Conservation (phyloP, 2,888 invertebrate genomes). For the Lathronympha strigana region DNA sequence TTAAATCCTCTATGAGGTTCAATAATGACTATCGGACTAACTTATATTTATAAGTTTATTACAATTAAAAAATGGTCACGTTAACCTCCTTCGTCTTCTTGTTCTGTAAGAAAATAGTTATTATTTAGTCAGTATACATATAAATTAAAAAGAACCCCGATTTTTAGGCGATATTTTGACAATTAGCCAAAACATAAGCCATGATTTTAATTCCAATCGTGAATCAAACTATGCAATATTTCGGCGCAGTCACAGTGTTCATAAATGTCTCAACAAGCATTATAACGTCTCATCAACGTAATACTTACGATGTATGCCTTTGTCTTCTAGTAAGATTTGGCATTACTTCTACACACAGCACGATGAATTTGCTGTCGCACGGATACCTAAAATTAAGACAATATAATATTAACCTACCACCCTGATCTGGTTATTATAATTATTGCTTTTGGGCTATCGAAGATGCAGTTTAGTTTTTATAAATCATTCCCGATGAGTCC, state of each 20-base stretch:
- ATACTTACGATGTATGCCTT: slow-evolving; percentile 49
- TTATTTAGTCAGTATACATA: background rate
- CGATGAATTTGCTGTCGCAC: slow-evolving; percentile 69
- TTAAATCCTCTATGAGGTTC: background rate
- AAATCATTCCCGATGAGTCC: too few species aligned
- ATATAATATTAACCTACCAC: background rate
- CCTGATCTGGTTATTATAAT: too few species aligned
- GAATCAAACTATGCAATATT: too few species aligned
- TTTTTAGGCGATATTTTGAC: too few species aligned
- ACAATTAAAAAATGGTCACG: background rate
- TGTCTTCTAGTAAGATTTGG: slow-evolving; percentile 37
- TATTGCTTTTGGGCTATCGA: too few species aligned
- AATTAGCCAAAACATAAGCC: too few species aligned
- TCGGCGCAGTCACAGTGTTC: too few species aligned
- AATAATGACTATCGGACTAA: background rate
- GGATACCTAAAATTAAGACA: slow-evolving; percentile 57
- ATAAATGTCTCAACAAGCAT: too few species aligned
- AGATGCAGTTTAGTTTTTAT: too few species aligned
- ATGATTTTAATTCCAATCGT: too few species aligned
- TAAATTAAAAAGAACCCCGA: too few species aligned
- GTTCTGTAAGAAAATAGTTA: slow-evolving; percentile 21
- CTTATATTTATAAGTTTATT: background rate
- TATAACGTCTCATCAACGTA: too few species aligned
- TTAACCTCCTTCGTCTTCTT: slow-evolving; percentile 32
- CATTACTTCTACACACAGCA: slow-evolving; percentile 67